These are phyloP conservation scores for Suillia variegata DNA, from an alignment of 2,888 invertebrate species.

Conservation along the genomic window DNA sequence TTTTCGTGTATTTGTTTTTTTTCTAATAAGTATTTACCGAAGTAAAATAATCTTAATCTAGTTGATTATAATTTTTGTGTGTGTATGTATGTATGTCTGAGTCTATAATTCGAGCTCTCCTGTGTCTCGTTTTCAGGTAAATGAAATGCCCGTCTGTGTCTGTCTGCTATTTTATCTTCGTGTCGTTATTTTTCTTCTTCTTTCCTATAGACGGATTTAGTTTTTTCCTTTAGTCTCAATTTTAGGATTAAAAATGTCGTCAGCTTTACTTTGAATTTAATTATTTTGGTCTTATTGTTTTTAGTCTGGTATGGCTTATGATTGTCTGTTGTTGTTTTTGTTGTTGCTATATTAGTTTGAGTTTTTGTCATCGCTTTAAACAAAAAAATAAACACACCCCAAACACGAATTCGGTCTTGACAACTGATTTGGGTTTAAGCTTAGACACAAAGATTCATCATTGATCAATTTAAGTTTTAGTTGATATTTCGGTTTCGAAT, in stretches of 20 bases:
- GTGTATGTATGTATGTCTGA: not conserved
- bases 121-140: not conserved
- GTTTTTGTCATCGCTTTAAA: conserved; percentile 2
- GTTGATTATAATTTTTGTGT: not conserved
- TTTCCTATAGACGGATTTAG: not conserved
- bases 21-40: too few relatives aligned
- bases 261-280: conserved; percentile 34
- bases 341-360: conserved; percentile 11
- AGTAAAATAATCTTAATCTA: not conserved
- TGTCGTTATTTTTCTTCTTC: not conserved
- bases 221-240: conserved; percentile 40
- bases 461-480: conserved; percentile 24
- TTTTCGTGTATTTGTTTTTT: not conserved
- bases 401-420: conserved; percentile 37
- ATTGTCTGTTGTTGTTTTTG: conserved; percentile 30
- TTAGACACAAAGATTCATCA: conserved; percentile 41
- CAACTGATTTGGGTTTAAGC: conserved; percentile 51
- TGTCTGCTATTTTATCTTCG: not conserved
- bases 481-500: too few relatives aligned
- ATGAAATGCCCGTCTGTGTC: not conserved
- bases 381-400: conserved; percentile 25
- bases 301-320: not conserved
- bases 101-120: too few relatives aligned
- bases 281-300: not conserved
- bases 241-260: conserved; percentile 52